Evolutionary conservation across 1,140 invertebrate species (phyloP), one percentile per base, ranked within the genome.

Genomic region (Drosophila willistoni): DNA sequence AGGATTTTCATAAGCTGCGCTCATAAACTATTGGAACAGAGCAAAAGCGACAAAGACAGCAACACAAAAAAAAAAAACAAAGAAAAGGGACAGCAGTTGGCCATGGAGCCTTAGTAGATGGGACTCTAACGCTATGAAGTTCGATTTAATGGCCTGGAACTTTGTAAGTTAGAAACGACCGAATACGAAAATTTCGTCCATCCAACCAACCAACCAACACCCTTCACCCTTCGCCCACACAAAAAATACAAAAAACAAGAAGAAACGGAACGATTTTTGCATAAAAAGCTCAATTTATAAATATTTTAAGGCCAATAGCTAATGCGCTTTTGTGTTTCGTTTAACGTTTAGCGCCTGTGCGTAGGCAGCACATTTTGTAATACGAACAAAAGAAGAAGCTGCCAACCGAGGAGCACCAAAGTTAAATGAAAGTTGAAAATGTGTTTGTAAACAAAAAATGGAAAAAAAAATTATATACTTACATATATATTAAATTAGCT

Each of bases 1-100:
- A 86, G 82, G 82, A 86, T 86, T 86, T 86, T 86, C 80, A 87
- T 87, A 83, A 87, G 79, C 84, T 87, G 54, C 68, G 74, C 77
- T 83, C 80, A 83, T 87, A 87, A 86, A 86, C 82, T 87, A 86
- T 86, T 87, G 76, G 71, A 39, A 22, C n/a, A 39, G 19, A 17
- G n/a, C 13, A 14, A 33, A 14, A 42, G 33, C 12, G 42, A 47
- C 66, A 51, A 51, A 51, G 44, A 51, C 44, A 51, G 44, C 44
- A 12, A 44, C 4, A 44, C 5, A 42, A 14, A 14, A 42, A 14
- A 42, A 0, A 44, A 14, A 44, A 44, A 17, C 17, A 14, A 44
- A 14, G 13, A 36, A 29, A 34, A 29, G 19, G 19, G 33, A 41
- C 36, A 42, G 33, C 19, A 61, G 54, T 3, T 12, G 41, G 13